Evolutionary conservation across 2,797 vertebrate genomes (phyloP).

Genomic region (Pelobates cultripes): DNA sequence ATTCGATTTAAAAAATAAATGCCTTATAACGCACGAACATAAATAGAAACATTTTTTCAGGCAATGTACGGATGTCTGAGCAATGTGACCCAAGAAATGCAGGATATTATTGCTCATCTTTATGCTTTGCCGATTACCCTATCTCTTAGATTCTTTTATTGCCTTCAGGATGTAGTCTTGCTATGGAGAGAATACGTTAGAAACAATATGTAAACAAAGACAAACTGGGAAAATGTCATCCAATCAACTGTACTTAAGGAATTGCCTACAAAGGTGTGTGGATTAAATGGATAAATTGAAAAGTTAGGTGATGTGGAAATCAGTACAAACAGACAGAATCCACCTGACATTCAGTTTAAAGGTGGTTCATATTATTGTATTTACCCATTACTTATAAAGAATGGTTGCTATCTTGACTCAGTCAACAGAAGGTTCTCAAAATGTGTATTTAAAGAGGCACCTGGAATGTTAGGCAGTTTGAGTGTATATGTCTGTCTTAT

Average conservation of each 20-base stretch:
- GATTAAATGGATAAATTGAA: slow-evolving; percentile 43
- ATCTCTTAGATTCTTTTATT: neutral
- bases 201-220: slow-evolving; percentile 45
- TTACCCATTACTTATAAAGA: slow-evolving; percentile 23
- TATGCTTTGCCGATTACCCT: neutral
- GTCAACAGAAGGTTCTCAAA: slow-evolving; percentile 27
- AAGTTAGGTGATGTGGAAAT: slow-evolving; percentile 26
- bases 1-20: neutral
- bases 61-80: neutral
- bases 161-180: neutral
- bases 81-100: neutral
- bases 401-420: slow-evolving; percentile 5
- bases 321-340: slow-evolving; percentile 38
- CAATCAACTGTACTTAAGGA: slow-evolving; percentile 19
- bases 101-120: neutral
- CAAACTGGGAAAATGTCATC: slow-evolving; percentile 47
- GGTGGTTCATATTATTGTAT: slow-evolving; percentile 48
- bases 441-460: slow-evolving; percentile 7
- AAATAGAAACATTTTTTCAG: slow-evolving; percentile 6
- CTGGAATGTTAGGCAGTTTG: neutral
- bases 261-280: slow-evolving; percentile 31
- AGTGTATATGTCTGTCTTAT: neutral
- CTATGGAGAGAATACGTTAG: slow-evolving; percentile 14
- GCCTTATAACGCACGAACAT: neutral
- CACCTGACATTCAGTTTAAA: slow-evolving; percentile 49